Evolutionary conservation across 2,888 invertebrate genomes (phyloP).

Genomic region (Drosophila acutilabella): DNA sequence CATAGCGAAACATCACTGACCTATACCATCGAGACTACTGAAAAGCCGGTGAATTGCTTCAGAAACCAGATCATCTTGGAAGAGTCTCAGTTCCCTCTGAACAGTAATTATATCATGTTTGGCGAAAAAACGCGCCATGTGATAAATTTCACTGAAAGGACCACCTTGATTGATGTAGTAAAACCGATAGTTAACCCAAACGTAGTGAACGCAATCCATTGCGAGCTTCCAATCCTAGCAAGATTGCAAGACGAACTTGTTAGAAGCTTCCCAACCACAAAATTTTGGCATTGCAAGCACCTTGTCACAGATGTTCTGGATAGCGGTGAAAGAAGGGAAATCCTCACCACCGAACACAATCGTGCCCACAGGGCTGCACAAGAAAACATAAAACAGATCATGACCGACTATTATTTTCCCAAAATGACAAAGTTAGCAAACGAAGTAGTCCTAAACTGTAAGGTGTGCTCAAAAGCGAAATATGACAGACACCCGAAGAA

Average conservation of each 20-base stretch:
- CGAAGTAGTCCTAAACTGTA: not conserved
- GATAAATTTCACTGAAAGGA: not conserved
- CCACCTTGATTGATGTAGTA: not conserved
- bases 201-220: not conserved
- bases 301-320: not conserved
- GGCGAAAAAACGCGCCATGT: not conserved
- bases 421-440: conserved; percentile 9
- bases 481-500: conserved; percentile 4
- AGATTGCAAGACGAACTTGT: not conserved
- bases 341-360: not conserved
- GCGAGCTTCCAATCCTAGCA: not conserved
- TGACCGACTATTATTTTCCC: conserved; percentile 3
- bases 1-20: not conserved
- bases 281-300: conserved; percentile 11
- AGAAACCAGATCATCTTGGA: conserved; percentile 5
- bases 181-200: not conserved
- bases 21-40: not conserved
- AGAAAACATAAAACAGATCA: conserved; percentile 1
- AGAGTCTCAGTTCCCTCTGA: not conserved
- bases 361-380: not conserved
- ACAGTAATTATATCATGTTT: not conserved
- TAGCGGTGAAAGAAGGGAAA: not conserved
- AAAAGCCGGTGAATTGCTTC: not conserved
- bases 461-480: not conserved
- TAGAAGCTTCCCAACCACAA: not conserved